These are phyloP conservation scores for Galemys pyrenaicus DNA, from an alignment of 2,113 vertebrate genomes.

Conservation along the genomic window DNA sequence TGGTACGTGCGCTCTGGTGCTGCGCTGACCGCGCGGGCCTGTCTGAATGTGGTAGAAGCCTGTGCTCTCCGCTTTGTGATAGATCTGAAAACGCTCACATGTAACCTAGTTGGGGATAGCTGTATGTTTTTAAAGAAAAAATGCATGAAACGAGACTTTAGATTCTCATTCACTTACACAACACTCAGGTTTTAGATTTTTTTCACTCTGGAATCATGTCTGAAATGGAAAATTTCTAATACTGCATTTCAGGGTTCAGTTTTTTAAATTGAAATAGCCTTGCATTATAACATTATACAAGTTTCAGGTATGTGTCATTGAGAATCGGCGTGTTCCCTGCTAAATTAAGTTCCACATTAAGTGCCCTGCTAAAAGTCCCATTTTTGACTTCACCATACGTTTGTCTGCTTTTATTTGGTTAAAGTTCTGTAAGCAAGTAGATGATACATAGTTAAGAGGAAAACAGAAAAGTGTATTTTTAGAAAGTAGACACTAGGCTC, in stretches of 20 bases:
- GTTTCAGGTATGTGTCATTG: no score
- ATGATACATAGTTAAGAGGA: background rate
- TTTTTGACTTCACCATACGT: no score
- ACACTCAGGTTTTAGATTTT: background rate
- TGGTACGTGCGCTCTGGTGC: constrained; percentile 85
- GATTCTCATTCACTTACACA: background rate
- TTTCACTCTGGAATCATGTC: background rate
- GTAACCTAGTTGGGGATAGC: background rate
- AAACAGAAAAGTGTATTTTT: background rate
- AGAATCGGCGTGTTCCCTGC: no score
- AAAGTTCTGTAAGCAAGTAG: background rate
- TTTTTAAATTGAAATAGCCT: no score
- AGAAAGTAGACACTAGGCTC: background rate
- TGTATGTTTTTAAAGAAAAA: constrained; percentile 21
- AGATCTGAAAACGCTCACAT: background rate
- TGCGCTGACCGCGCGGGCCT: fast-evolving
- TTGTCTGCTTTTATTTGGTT: no score
- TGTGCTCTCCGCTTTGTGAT: background rate
- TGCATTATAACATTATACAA: no score
- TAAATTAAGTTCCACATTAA: no score
- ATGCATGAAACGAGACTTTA: background rate
- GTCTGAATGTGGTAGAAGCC: background rate
- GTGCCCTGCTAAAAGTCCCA: no score
- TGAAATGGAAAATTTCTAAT: background rate
- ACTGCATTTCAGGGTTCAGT: background rate